Evolutionary conservation across 1,140 invertebrate genomes (phyloP).

Genomic region (Harpegnathos saltator): DNA sequence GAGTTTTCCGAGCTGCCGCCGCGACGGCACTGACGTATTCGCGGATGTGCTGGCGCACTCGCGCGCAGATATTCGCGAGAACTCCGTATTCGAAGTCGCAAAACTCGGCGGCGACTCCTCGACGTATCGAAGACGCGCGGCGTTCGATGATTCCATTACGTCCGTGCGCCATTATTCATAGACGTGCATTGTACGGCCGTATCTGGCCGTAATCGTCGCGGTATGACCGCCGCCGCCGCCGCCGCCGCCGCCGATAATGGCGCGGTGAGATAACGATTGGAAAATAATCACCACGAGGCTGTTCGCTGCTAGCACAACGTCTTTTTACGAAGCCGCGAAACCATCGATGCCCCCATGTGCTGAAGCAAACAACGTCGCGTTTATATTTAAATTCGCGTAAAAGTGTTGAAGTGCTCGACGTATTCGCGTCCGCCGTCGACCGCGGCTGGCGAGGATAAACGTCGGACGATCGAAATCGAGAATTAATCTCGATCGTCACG

Average conservation of each 20-base stretch:
- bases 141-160: conserved; percentile 2
- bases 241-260: background rate
- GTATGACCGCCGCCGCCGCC: background rate
- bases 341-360: background rate
- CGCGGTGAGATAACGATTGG: background rate
- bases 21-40: conserved; percentile 22
- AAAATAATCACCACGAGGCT: background rate
- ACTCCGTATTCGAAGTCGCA: too few species aligned
- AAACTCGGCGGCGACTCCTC: conserved; percentile 1
- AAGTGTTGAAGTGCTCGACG: background rate
- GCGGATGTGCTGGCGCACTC: conserved; percentile 1
- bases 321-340: background rate
- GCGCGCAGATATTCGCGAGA: background rate
- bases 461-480: too few species aligned
- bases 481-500: too few species aligned
- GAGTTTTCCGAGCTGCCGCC: conserved; percentile 43
- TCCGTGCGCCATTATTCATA: too few species aligned
- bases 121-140: background rate
- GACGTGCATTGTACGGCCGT: background rate
- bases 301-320: background rate
- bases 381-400: background rate
- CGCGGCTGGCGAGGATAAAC: background rate
- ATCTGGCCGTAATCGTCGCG: background rate
- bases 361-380: background rate
- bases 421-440: too few species aligned